Evolutionary conservation across 2,888 invertebrate species (phyloP), one percentile per base, ranked within the genome.

Genomic region (Metalampra italica): DNA sequence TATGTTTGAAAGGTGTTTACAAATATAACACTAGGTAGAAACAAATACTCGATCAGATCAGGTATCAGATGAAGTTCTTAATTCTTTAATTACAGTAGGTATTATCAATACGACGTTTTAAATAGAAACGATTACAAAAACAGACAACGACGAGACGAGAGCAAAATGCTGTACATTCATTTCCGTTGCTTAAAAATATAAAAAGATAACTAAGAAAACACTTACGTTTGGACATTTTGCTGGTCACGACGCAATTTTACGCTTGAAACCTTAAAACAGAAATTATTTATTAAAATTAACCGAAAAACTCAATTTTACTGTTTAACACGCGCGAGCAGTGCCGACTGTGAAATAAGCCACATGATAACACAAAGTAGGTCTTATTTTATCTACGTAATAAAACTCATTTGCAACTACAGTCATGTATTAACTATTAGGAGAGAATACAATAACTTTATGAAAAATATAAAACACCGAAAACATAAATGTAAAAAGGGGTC

Each of bases 141-240:
- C 22, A 5, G 22, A 22, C 22, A 22, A 3, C 22, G 22, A 22
- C 22, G 22, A 22, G 22, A 22, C 22, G 22, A 22, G 3, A 22
- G 22, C 22, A 5, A 22, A 22, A 22, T 22, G 22, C 2, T 22
- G 22, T 22, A 3, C 2, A 22, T 22, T 22, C 22, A 22, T 22
- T 22, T 22, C 22, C 22, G 5, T 22, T 22, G 22, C 22, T 22
- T 22, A 22, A 3, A 22, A 22, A 22, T 22, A 22, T 22, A 22
- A 22, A 22, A 22, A 22, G 22, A 22, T 5, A 22, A 22, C 22
- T 22, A 22, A 22, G 22, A 3, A 22, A 22, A 22, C 42, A 74
- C 74, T 73, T 49, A 75, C 74, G n/a, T 66, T 71, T 75, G 29
- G 63, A 68, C 74, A 75, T 75, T 51, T 54, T 56, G 49, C 47